phyloP scores from a whole-genome alignment of 2,797 vertebrate species.

The Hydrolagus colliei region DNA sequence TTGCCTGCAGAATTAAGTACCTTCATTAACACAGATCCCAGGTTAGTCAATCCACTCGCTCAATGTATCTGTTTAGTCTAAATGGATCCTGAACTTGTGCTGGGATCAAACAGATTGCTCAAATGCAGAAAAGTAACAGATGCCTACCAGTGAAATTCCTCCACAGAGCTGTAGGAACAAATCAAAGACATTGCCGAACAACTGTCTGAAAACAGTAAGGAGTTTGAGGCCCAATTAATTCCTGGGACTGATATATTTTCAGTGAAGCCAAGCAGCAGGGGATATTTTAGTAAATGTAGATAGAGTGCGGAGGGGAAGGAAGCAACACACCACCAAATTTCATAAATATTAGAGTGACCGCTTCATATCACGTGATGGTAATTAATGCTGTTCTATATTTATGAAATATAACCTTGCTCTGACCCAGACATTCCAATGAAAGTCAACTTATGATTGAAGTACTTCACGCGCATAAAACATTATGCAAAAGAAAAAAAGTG shows the following conservation, averaged over 20 bases:
- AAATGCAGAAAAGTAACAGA: not conserved
- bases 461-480: not conserved
- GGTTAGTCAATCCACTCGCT: not conserved
- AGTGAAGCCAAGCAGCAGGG: not conserved
- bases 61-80: not conserved
- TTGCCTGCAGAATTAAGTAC: not conserved
- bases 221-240: not conserved
- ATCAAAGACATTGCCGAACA: not conserved
- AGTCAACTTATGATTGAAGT: slow-evolving; percentile 2
- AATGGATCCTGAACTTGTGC: not conserved
- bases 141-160: not conserved
- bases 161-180: not conserved
- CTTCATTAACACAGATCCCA: not conserved
- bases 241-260: not conserved
- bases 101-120: not conserved
- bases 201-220: not conserved
- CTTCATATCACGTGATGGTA: not conserved
- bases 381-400: slow-evolving; percentile 4
- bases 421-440: not conserved
- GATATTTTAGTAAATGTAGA: not conserved
- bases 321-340: not conserved
- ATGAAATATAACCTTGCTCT: slow-evolving; percentile 11
- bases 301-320: no score
- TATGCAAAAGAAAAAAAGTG: slow-evolving; percentile 13
- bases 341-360: slow-evolving; percentile 17